Evolutionary conservation across 2,797 vertebrate genomes (phyloP), one percentile per base, ranked within the genome.

Genomic region (Halcyon leucocephala): DNA sequence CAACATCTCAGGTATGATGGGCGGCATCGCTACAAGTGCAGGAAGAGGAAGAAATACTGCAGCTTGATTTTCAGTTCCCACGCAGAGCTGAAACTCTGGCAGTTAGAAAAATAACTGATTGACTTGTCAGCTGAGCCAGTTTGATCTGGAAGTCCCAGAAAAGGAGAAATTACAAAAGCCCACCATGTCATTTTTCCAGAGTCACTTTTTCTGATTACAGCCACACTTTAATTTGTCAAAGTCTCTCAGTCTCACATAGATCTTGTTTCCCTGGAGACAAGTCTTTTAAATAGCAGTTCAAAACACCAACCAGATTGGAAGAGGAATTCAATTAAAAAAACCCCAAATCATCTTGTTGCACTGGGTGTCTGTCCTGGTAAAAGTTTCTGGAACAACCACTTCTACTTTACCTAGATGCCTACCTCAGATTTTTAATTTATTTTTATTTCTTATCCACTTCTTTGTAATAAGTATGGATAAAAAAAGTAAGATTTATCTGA

Each of bases 211-310:
- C 84, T 82, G 73, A 79, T 72, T 61, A 58, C 55, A 94, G 29
- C 11, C 51, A 67, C 61, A 13, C 81, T 91, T 89, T 18, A 66
- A 90, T 97, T 95, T 95, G 89, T 93, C 89, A 90, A 81, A 78
- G 58, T 89, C 95, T 89, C 74, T 94, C 24, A 0, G 89, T 87
- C 87, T 80, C 67, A 90, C 87, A 73, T 9, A 86, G 87, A 89
- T 92, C 57, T 94, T 17, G 96, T 97, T 96, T 97, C 96, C 97
- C 87, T 83, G 95, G 97, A 97, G 95, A 97, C 28, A 0, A 94
- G 66, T 72, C 90, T 97, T 87, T 95, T 79, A 97, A 97, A 96
- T 91, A 95, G 90, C 69, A 91, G 90, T 60, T 93, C 78, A 69
- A 93, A 96, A 92, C 91, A 95, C 60, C 95, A 95, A 93, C 90